Percentiles rank a stretch among this genome's conserved stretches.
Conservation (phyloP, 2,888 invertebrate species). For the Vesta saturnalis region DNA sequence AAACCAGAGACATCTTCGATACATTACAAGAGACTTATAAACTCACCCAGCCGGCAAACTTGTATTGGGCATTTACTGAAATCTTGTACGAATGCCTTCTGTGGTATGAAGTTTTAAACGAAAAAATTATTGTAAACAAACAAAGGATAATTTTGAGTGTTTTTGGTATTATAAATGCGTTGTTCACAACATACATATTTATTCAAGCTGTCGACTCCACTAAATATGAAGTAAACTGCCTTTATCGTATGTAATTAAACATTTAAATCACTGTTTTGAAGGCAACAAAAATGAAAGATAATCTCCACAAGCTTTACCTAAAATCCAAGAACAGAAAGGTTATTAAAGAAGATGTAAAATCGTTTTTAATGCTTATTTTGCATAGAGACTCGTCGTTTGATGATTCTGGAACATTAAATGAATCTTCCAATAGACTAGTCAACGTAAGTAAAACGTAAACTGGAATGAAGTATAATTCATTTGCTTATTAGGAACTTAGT, state of each 20-base stretch:
- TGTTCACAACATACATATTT: constrained; percentile 11
- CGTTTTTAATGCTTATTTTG: neutral
- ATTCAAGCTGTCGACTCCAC: constrained; percentile 2
- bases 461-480: neutral
- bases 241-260: neutral
- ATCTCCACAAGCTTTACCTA: neutral
- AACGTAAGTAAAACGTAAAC: neutral
- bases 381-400: neutral
- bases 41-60: neutral
- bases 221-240: neutral
- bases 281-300: neutral
- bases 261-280: neutral
- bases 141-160: neutral
- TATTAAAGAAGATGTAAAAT: constrained; percentile 6
- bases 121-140: neutral
- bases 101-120: constrained; percentile 12
- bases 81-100: constrained; percentile 8
- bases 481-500: constrained; percentile 34
- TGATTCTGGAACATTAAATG: neutral
- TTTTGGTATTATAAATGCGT: neutral
- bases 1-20: neutral
- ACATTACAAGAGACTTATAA: neutral
- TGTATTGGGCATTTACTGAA: constrained; percentile 4
- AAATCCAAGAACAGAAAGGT: neutral
- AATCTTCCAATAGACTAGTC: neutral